Percentiles rank a stretch among this genome's conserved stretches.
Conservation (phyloP, 2,113 vertebrate species). For the Petromus typicus region DNA sequence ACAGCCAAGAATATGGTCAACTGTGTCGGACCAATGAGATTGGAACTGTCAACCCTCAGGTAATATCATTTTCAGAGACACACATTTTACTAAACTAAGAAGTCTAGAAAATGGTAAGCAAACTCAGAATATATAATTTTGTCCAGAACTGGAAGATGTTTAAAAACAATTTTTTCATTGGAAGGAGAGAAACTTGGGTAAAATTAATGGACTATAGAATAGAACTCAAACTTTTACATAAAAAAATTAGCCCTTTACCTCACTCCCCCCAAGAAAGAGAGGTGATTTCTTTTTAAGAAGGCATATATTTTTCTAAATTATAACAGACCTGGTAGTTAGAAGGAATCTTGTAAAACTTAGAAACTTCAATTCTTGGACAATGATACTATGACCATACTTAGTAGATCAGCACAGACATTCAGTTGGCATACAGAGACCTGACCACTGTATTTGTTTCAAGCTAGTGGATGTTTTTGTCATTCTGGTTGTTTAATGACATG, state of each 20-base stretch:
- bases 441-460: background rate
- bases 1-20: conserved; percentile 95
- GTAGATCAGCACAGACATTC: background rate
- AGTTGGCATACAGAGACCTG: background rate
- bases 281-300: conserved; percentile 31
- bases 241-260: background rate
- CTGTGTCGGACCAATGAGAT: conserved; percentile 94
- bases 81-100: background rate
- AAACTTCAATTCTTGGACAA: conserved; percentile 22
- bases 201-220: background rate
- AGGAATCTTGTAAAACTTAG: conserved; percentile 42
- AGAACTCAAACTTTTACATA: background rate
- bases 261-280: background rate
- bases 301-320: background rate
- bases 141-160: background rate
- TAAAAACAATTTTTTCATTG: conserved; percentile 28
- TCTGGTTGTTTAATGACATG: background rate
- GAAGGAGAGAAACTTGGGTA: background rate
- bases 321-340: background rate
- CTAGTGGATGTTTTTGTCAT: background rate
- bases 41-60: conserved; percentile 86
- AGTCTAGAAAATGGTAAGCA: background rate
- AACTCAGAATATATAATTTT: background rate
- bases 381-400: background rate
- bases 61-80: background rate